Base-by-base conservation (phyloP, 2,113 vertebrate species). In the Nipponia nippon region DNA sequence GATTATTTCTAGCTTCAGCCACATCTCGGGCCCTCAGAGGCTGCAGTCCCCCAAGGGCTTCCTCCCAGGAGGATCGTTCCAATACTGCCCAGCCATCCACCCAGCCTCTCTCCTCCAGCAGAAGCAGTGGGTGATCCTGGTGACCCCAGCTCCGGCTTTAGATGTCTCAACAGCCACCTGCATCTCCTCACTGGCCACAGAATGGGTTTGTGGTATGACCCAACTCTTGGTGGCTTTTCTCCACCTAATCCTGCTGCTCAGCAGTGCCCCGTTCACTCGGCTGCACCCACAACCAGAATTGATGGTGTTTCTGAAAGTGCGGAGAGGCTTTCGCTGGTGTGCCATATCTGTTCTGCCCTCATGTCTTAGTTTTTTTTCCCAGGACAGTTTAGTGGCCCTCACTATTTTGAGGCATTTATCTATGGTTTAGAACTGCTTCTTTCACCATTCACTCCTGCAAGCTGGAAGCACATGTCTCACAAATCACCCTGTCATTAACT, bases 221-320 rank as follows among this genome's bases (percentile, higher is more conserved):
- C 42, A 61, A 53, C 9, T 44, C 52, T 56, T 80, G 34, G 19
- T 71, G 59, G 32, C n/a, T 56, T 50, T 89, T 75, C 32, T 82
- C 17, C 69, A n/a, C 22, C 49, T 81, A 42, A 61, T 29, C 27
- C 55, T 46, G 16, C 22, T 82, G 22, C 34, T 76, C 75, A 80
- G 66, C 44, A 67, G 38, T 53, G 29, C 23, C 38, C 12, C 0
- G 0, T 83, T 81, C 32, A 38, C 23, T 49, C 3, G 2, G 6
- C 8, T 58, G 17, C 42, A 58, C 15, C 12, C 17, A 62, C 23
- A 84, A 32, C 25, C 14, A 47, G 22, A 38, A 42, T 0, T 2
- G 2, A 8, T 0, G 0, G 4, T 40, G 30, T 47, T 83, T 56
- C 58, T 44, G 26, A 42, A 6, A 20, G 26, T 29, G 44, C 25